A percentile compares a stretch with the other conserved stretches of the same genome.
phyloP scores from a whole-genome alignment of 2,888 invertebrate species.

The Diarsia mendica region DNA sequence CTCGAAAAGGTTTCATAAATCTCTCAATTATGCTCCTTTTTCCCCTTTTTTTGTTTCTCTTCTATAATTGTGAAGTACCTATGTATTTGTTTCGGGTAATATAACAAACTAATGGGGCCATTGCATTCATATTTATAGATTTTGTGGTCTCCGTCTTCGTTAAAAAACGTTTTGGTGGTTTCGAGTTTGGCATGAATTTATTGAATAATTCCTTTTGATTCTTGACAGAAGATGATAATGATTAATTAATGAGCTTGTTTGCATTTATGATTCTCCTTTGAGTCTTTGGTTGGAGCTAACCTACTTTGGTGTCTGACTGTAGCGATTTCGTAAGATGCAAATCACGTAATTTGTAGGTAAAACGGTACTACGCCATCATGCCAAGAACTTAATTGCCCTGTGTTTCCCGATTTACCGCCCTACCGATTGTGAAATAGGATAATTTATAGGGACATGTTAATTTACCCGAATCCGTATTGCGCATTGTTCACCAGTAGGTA shows the following conservation, averaged over 20 bases:
- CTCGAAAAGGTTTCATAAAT: conserved; percentile 54
- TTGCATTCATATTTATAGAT: conserved; percentile 45
- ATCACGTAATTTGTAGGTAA: conserved; percentile 45
- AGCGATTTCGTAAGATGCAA: conserved; percentile 42
- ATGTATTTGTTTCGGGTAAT: conserved; percentile 47
- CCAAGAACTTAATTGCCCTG: conserved; percentile 49
- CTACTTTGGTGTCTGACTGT: not conserved
- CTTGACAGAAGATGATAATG: not conserved
- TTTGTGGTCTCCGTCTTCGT: conserved; percentile 2
- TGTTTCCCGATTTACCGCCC: conserved; percentile 52
- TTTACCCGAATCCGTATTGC: conserved; percentile 37
- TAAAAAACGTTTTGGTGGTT: not conserved
- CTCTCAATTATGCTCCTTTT: conserved; percentile 45
- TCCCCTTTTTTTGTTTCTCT: conserved; percentile 25
- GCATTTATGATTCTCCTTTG: not conserved
- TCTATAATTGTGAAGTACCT: conserved; percentile 37
- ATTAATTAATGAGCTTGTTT: not conserved
- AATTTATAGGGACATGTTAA: conserved; percentile 52
- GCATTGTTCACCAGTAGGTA: conserved; percentile 35
- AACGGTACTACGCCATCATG: conserved; percentile 9
- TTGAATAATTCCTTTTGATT: not conserved
- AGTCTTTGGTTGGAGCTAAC: not conserved
- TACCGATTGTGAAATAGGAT: conserved; percentile 44
- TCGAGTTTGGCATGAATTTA: not conserved
- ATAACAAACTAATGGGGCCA: conserved; percentile 36